Evolutionary conservation across 2,888 invertebrate genomes (phyloP).

Genomic region (Lasioglossum zephyrum): DNA sequence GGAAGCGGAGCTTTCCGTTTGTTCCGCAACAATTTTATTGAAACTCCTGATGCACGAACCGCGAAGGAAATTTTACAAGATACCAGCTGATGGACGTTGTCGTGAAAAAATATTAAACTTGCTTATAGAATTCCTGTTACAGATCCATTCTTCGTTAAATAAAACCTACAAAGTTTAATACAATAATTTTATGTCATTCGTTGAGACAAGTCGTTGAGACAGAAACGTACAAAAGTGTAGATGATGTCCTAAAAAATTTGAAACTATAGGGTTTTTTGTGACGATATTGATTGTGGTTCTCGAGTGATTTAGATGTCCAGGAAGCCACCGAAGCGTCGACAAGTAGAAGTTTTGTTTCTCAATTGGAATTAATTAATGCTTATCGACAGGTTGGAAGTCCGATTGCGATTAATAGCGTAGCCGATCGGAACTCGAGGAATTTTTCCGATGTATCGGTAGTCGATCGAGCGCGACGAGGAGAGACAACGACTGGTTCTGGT

Average conservation of each 20-base stretch:
- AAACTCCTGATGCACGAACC: background rate
- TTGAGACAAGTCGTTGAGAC: no score
- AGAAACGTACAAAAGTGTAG: no score
- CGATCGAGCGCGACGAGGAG: slow-evolving; percentile 68
- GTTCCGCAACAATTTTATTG: background rate
- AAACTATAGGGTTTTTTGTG: background rate
- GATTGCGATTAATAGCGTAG: background rate
- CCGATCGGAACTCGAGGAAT: slow-evolving; percentile 14
- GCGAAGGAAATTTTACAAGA: no score
- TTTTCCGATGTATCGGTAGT: slow-evolving; percentile 59
- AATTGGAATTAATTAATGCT: background rate
- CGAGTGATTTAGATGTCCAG: background rate
- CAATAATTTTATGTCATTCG: no score
- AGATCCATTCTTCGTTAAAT: no score
- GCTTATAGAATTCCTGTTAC: background rate
- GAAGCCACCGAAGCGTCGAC: background rate
- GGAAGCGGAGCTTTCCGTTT: background rate
- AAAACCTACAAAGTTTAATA: no score
- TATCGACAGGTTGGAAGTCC: background rate
- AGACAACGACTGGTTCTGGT: slow-evolving; percentile 58
- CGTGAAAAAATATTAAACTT: background rate
- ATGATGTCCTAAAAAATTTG: background rate
- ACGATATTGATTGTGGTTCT: background rate
- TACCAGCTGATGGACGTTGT: no score
- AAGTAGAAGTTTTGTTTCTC: background rate